Conservation (phyloP, 2,888 invertebrate species). For the Holacanthella duospinosa region DNA sequence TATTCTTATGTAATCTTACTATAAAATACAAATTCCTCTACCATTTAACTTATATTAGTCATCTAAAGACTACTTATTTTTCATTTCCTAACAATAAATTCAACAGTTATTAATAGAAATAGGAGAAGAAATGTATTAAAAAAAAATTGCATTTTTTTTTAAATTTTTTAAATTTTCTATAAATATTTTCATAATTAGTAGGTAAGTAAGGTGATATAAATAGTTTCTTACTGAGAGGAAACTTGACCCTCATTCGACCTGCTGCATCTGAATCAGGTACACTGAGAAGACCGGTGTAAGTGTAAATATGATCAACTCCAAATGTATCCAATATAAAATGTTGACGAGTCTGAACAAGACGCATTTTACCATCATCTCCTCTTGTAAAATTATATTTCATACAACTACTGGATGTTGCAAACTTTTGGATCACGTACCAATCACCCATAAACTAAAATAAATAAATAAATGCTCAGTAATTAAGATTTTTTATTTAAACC, state of each 20-base stretch:
- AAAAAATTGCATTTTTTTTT: not conserved
- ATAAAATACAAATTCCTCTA: too few species aligned
- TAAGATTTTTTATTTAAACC: too few species aligned
- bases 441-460: slow-evolving; percentile 57
- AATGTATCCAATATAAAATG: slow-evolving; percentile 54
- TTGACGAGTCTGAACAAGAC: slow-evolving; percentile 60
- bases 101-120: not conserved
- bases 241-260: slow-evolving; percentile 62
- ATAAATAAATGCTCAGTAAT: not conserved
- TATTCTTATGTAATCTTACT: too few species aligned
- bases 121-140: not conserved
- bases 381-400: slow-evolving; percentile 66
- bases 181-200: not conserved
- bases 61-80: too few species aligned
- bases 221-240: slow-evolving; percentile 65
- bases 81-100: not conserved
- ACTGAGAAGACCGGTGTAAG: slow-evolving; percentile 57
- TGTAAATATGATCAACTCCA: slow-evolving; percentile 66
- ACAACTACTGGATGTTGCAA: slow-evolving; percentile 67
- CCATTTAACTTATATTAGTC: too few species aligned
- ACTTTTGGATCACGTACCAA: slow-evolving; percentile 66
- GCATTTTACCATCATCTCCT: slow-evolving; percentile 52
- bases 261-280: slow-evolving; percentile 48
- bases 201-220: too few species aligned
- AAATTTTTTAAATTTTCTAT: not conserved